Conservation (phyloP, 2,888 invertebrate genomes). For the Loripinus fragilis region DNA sequence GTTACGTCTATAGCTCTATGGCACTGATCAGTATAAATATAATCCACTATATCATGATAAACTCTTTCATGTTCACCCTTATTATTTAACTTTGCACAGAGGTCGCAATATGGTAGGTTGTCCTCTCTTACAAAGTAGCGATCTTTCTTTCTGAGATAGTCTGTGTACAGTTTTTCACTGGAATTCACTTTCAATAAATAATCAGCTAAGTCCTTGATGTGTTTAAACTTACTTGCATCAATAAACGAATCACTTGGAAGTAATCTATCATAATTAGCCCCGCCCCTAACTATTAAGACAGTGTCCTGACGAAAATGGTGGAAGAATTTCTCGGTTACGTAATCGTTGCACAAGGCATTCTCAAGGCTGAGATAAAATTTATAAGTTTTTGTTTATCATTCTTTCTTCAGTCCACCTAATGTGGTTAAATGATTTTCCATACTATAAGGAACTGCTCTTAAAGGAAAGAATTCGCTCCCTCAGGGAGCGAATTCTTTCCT, state of each 20-base stretch:
- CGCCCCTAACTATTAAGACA: slow-evolving; percentile 30
- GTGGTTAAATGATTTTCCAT: too few species aligned
- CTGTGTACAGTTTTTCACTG: slow-evolving; percentile 30
- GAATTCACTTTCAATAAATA: slow-evolving; percentile 22
- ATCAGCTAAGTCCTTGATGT: slow-evolving; percentile 2
- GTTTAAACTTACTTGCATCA: slow-evolving; percentile 10
- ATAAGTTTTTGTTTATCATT: not conserved
- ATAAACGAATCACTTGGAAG: slow-evolving; percentile 29
- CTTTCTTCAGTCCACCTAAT: not conserved
- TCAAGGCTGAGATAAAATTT: slow-evolving; percentile 25
- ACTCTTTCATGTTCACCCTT: slow-evolving; percentile 6
- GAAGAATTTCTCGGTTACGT: slow-evolving; percentile 25
- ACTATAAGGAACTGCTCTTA: too few species aligned
- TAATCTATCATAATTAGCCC: slow-evolving; percentile 27
- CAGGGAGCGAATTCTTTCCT: too few species aligned
- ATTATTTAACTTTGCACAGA: slow-evolving; percentile 30
- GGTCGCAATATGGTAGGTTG: not conserved
- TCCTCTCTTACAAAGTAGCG: not conserved
- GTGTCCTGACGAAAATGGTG: slow-evolving; percentile 13
- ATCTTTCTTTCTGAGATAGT: slow-evolving; percentile 24
- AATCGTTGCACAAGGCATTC: slow-evolving; percentile 20
- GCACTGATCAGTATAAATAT: slow-evolving; percentile 18
- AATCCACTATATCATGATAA: slow-evolving; percentile 13
- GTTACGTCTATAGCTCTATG: slow-evolving; percentile 19
- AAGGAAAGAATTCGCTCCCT: too few species aligned